Evolutionary conservation across 64 coral and sea anemone species (phyloP).

Genomic region (Stichodactyla helianthus): DNA sequence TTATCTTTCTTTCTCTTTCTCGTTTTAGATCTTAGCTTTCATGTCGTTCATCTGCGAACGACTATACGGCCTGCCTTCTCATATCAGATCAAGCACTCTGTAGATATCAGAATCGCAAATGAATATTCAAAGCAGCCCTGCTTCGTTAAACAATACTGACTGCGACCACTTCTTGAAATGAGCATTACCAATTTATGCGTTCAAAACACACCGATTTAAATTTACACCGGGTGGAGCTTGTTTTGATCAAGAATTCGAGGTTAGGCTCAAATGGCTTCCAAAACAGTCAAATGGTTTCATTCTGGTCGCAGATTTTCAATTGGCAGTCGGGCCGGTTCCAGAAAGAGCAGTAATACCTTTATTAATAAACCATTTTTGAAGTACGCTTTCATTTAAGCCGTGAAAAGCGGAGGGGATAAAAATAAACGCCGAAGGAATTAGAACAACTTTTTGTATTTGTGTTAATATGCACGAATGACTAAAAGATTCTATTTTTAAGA

Average conservation of each 20-base stretch:
- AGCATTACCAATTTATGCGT: slow-evolving; percentile 3
- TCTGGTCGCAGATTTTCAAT: background rate
- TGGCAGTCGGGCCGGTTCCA: background rate
- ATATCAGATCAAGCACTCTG: slow-evolving; percentile 3
- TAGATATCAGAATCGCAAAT: background rate
- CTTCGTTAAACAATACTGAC: slow-evolving; percentile 7
- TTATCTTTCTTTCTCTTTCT: background rate
- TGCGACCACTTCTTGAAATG: slow-evolving; percentile 7
- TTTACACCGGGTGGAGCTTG: background rate
- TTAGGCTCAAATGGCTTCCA: slow-evolving; percentile 6
- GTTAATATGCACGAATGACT: background rate
- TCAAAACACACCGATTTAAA: background rate
- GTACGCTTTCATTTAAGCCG: background rate
- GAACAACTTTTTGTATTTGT: background rate
- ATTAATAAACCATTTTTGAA: slow-evolving; percentile 12
- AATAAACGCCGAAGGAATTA: background rate
- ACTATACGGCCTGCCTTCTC: background rate
- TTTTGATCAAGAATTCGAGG: background rate
- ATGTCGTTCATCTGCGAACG: background rate
- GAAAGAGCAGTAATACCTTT: background rate
- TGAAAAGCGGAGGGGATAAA: background rate
- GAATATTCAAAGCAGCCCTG: background rate
- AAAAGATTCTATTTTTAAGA: background rate
- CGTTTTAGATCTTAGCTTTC: background rate
- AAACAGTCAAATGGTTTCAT: background rate